These are phyloP conservation scores for Aptenodytes patagonicus DNA, from an alignment of 2,113 vertebrate genomes.

Conservation along the genomic window DNA sequence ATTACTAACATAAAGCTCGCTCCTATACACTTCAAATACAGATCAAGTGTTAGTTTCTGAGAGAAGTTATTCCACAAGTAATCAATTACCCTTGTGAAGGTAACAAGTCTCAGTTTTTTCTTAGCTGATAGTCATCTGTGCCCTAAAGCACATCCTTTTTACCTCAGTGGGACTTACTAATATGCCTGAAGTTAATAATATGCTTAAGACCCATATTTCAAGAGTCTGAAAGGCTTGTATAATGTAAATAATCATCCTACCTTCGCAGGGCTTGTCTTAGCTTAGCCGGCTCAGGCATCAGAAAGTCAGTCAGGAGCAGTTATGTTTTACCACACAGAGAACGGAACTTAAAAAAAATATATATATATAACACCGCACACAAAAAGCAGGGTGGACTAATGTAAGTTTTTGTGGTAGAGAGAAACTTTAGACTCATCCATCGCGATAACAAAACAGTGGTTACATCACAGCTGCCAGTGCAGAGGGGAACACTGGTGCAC, in stretches of 20 bases:
- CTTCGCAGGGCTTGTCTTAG: background rate
- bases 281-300: background rate
- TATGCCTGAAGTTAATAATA: background rate
- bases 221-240: background rate
- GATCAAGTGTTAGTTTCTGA: constrained; percentile 16
- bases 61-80: constrained; percentile 18
- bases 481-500: background rate
- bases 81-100: constrained; percentile 22
- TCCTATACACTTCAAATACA: constrained; percentile 4
- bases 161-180: background rate
- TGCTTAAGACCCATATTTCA: background rate
- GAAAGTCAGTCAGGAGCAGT: background rate
- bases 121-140: background rate
- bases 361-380: background rate
- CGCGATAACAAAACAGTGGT: background rate
- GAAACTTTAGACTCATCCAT: background rate
- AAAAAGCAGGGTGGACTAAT: background rate
- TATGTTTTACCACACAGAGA: background rate
- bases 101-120: constrained; percentile 5
- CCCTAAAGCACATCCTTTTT: constrained; percentile 19
- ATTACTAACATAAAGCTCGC: background rate
- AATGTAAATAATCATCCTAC: background rate
- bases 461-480: background rate
- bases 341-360: background rate
- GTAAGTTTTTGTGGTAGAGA: background rate